Percentiles rank a stretch among this genome's conserved stretches.
These are phyloP conservation scores for Drymonia ruficornis DNA, from an alignment of 2,888 invertebrate genomes.

Conservation along the genomic window DNA sequence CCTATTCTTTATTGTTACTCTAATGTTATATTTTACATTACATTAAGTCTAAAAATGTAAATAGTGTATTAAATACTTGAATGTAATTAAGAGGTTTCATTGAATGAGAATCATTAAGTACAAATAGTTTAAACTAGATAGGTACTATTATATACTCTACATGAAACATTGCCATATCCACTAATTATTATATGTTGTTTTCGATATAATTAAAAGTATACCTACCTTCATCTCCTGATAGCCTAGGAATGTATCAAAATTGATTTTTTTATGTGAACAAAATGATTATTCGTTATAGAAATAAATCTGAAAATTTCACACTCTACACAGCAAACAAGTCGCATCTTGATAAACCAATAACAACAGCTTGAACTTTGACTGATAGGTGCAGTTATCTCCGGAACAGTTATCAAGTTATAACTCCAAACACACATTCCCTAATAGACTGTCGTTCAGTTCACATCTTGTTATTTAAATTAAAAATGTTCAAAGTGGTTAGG, in stretches of 20 bases:
- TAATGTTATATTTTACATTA: not conserved
- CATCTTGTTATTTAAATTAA: conserved; percentile 25
- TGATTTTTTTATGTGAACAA: no score
- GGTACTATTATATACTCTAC: no score
- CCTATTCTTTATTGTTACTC: not conserved
- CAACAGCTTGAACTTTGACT: conserved; percentile 44
- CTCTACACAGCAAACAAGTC: conserved; percentile 16
- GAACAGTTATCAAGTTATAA: conserved; percentile 13
- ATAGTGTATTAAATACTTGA: not conserved
- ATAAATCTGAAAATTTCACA: conserved; percentile 1
- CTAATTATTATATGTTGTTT: no score
- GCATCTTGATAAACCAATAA: conserved; percentile 41
- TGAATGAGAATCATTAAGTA: not conserved
- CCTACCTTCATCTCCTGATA: no score
- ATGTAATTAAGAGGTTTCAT: not conserved
- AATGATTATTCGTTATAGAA: not conserved
- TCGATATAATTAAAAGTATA: no score
- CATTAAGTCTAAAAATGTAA: not conserved
- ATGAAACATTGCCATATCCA: no score
- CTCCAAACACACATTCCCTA: conserved; percentile 19
- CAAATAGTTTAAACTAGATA: no score
- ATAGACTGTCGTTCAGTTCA: conserved; percentile 20
- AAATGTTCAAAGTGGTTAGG: conserved; percentile 71
- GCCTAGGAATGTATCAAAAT: no score
- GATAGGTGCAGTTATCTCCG: conserved; percentile 26